These are phyloP conservation scores for Punctoribates punctum DNA, from an alignment of 2,888 invertebrate species.

Conservation along the genomic window DNA sequence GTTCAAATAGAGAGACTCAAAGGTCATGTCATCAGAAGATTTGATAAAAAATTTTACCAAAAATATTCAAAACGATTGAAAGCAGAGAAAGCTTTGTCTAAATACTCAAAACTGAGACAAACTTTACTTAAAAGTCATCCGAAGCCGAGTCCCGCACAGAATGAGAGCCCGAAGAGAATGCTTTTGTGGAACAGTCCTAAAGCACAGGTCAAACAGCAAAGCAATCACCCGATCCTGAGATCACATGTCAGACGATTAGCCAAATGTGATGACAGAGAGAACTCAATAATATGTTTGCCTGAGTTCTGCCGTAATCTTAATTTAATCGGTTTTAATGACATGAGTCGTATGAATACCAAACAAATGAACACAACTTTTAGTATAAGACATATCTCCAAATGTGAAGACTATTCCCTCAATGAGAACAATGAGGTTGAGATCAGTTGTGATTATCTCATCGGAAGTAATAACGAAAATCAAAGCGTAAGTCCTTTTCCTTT, in stretches of 20 bases:
- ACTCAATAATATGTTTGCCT: not conserved
- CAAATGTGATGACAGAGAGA: constrained; percentile 8
- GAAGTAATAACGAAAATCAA: not conserved
- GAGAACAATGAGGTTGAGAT: not conserved
- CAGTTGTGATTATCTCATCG: not conserved
- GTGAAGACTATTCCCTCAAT: not conserved
- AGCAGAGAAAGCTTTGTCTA: not conserved
- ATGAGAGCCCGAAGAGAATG: constrained; percentile 4
- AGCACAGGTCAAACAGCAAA: not conserved
- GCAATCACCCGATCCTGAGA: not conserved
- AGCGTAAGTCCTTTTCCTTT: not conserved
- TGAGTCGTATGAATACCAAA: not conserved
- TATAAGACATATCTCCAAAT: not conserved
- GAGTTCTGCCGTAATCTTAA: not conserved
- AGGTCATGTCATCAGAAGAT: not conserved
- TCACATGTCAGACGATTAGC: not conserved
- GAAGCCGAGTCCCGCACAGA: not conserved
- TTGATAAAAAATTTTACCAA: not conserved
- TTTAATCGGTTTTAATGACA: not conserved
- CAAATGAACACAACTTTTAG: not conserved
- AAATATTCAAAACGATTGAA: not conserved
- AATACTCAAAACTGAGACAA: not conserved
- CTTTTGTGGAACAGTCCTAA: constrained; percentile 9
- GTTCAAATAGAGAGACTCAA: not conserved
- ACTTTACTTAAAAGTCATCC: not conserved